Evolutionary conservation across 2,888 invertebrate genomes (phyloP).

Genomic region (Aspidiotus rigidus): DNA sequence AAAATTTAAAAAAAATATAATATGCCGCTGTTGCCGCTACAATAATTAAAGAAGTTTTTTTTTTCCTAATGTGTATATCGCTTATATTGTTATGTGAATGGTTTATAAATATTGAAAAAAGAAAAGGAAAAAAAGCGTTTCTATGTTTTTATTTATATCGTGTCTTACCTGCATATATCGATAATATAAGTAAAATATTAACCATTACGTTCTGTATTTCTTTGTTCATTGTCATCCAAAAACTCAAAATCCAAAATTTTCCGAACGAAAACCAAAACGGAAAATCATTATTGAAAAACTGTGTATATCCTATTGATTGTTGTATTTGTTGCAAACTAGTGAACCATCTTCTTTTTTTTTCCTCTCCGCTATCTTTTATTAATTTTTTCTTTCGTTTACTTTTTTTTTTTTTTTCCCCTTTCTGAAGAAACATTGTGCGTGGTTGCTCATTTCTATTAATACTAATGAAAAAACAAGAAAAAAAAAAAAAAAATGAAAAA

Average conservation of each 20-base stretch:
- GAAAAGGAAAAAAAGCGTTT: background rate
- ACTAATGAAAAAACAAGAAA: constrained; percentile 17
- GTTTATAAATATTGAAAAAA: background rate
- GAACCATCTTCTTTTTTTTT: background rate
- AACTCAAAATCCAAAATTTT: background rate
- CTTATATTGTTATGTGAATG: background rate
- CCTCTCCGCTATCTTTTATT: background rate
- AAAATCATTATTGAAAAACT: background rate
- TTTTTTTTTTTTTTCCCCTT: constrained; percentile 8
- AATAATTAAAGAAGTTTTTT: too few relatives aligned
- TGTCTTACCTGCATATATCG: too few relatives aligned
- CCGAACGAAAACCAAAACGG: background rate
- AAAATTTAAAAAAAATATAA: too few relatives aligned
- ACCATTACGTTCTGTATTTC: too few relatives aligned
- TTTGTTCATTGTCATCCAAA: background rate
- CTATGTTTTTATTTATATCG: background rate
- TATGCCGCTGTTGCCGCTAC: too few relatives aligned
- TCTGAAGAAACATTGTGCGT: constrained; percentile 24
- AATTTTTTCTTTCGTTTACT: constrained; percentile 9
- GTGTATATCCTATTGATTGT: too few relatives aligned
- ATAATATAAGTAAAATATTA: too few relatives aligned
- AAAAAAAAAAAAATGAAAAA: background rate
- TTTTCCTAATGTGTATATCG: too few relatives aligned
- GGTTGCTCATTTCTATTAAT: constrained; percentile 31
- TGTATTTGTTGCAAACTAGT: background rate